Evolutionary conservation across 2,113 vertebrate genomes (phyloP).

Genomic region (Corythaeola cristata): DNA sequence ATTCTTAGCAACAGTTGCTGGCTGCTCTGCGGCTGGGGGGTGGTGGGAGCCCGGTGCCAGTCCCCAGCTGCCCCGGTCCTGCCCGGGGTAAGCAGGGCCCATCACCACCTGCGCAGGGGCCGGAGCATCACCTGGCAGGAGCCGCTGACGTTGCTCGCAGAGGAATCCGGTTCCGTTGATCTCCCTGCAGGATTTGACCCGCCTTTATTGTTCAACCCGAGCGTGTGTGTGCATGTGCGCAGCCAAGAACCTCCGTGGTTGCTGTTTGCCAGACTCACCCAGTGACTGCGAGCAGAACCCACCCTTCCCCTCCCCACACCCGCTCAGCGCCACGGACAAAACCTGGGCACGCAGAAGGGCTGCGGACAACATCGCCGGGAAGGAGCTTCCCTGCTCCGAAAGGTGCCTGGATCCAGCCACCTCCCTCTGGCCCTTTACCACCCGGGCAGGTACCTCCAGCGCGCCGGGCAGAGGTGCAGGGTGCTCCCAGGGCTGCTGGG

Average conservation of each 20-base stretch:
- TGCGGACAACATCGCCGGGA: background rate
- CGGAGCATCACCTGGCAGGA: background rate
- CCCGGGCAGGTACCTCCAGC: background rate
- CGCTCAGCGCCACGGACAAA: background rate
- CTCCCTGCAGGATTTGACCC: background rate
- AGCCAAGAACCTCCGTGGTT: background rate
- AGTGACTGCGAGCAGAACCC: background rate
- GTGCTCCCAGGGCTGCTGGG: background rate
- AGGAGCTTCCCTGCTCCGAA: background rate
- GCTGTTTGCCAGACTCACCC: constrained; percentile 63
- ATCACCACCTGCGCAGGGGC: rapidly evolving
- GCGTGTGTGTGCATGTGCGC: constrained; percentile 14
- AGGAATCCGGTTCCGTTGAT: background rate
- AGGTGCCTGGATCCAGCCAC: background rate
- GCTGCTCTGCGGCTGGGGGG: background rate
- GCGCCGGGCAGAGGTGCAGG: rapidly evolving
- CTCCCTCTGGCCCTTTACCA: background rate
- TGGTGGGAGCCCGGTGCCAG: rapidly evolving
- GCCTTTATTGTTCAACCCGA: background rate
- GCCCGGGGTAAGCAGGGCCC: background rate
- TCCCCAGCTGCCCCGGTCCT: background rate
- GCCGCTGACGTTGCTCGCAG: background rate
- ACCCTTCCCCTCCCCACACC: background rate
- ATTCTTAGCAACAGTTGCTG: background rate
- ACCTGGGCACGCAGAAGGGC: background rate